phyloP scores from a whole-genome alignment of 2,888 invertebrate genomes.

The Acronicta leporina region DNA sequence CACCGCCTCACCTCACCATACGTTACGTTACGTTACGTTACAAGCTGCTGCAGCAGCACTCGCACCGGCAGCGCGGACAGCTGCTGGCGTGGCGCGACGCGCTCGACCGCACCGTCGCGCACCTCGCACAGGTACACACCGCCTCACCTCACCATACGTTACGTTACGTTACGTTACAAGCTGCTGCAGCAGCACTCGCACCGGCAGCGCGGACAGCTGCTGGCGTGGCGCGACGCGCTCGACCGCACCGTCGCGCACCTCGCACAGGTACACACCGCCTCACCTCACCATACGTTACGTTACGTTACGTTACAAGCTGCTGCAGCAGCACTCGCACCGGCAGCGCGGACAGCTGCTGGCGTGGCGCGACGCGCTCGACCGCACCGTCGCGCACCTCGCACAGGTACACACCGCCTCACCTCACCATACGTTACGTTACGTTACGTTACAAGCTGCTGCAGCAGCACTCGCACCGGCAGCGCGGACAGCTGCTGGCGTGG shows the following conservation, averaged over 20 bases:
- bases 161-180: conserved; percentile 66
- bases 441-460: conserved; percentile 90
- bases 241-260: conserved; percentile 92
- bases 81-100: conserved; percentile 95
- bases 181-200: conserved; percentile 94
- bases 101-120: conserved; percentile 91
- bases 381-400: conserved; percentile 92
- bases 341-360: conserved; percentile 94
- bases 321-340: conserved; percentile 94
- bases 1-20: no score
- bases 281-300: no score
- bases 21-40: no score
- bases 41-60: conserved; percentile 94
- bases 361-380: conserved; percentile 94
- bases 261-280: conserved; percentile 89
- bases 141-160: no score
- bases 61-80: conserved; percentile 94
- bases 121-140: conserved; percentile 91
- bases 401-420: conserved; percentile 87
- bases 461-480: conserved; percentile 94
- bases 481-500: conserved; percentile 95
- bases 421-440: no score
- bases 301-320: conserved; percentile 80
- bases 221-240: conserved; percentile 94
- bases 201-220: conserved; percentile 94